These are phyloP conservation scores for Chinchilla lanigera DNA, from an alignment of 2,113 vertebrate genomes.

Conservation along the genomic window DNA sequence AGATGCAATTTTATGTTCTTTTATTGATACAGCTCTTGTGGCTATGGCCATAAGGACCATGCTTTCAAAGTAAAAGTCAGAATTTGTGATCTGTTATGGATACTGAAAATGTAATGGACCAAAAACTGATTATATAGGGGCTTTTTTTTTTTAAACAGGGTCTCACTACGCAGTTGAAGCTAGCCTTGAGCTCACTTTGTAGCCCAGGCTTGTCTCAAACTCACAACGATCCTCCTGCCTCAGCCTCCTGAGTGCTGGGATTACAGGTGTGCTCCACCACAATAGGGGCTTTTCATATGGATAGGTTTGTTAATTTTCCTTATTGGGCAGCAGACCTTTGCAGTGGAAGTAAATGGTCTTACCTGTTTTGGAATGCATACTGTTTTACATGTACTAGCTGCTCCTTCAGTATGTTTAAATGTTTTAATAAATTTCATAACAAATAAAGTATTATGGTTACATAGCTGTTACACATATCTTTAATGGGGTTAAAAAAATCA, in stretches of 20 bases:
- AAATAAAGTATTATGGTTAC: background rate
- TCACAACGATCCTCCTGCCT: no score
- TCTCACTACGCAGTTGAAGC: no score
- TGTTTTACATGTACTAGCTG: background rate
- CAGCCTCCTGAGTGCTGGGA: no score
- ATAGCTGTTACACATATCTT: background rate
- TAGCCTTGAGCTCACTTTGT: no score
- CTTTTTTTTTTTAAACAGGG: no score
- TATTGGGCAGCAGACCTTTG: background rate
- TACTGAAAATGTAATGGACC: background rate
- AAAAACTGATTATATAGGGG: background rate
- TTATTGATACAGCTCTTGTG: background rate
- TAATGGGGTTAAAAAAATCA: background rate
- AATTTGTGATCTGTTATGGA: background rate
- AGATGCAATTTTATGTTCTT: background rate
- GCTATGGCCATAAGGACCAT: background rate
- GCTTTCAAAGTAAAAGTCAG: background rate
- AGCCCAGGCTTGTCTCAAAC: no score
- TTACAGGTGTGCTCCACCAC: no score
- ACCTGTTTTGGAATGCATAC: background rate
- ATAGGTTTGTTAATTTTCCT: constrained; percentile 6
- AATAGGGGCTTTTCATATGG: no score
- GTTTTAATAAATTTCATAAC: background rate
- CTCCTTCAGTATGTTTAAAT: background rate
- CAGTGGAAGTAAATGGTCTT: background rate